A percentile compares a stretch with the other conserved stretches of the same genome.
These are phyloP conservation scores for Goniozus legneri DNA, from an alignment of 1,140 invertebrate genomes.

Conservation along the genomic window DNA sequence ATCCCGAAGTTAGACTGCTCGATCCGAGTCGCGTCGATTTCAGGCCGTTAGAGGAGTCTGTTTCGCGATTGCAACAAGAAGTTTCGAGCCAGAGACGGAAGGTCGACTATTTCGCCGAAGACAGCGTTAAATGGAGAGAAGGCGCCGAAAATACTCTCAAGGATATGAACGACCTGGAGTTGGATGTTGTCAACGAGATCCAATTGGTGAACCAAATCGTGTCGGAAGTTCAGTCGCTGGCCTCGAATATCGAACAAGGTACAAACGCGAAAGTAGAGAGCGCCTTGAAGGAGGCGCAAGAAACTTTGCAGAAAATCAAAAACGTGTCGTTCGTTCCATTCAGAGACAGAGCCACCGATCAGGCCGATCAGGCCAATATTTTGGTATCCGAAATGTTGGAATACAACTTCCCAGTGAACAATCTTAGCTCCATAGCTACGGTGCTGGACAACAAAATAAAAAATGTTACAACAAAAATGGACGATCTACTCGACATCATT, in stretches of 20 bases:
- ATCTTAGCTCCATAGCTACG: slow-evolving; percentile 57
- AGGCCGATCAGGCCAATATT: slow-evolving; percentile 61
- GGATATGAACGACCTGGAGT: slow-evolving; percentile 56
- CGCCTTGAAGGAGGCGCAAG: slow-evolving; percentile 69
- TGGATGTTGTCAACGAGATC: slow-evolving; percentile 54
- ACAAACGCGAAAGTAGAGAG: slow-evolving; percentile 71
- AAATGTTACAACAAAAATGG: slow-evolving; percentile 64
- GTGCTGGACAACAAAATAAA: slow-evolving; percentile 59
- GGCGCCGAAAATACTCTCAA: slow-evolving; percentile 56
- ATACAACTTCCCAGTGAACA: slow-evolving; percentile 65
- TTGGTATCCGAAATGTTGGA: slow-evolving; percentile 65
- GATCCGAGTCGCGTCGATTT: slow-evolving; percentile 66
- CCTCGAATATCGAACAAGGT: slow-evolving; percentile 64
- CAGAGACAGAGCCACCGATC: slow-evolving; percentile 55
- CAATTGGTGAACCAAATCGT: slow-evolving; percentile 60
- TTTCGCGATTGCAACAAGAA: slow-evolving; percentile 59
- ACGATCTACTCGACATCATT: slow-evolving; percentile 70
- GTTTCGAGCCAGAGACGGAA: slow-evolving; percentile 59
- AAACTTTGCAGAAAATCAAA: slow-evolving; percentile 66
- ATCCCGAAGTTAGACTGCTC: slow-evolving; percentile 63
- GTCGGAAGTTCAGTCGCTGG: slow-evolving; percentile 63
- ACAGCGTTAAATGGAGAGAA: slow-evolving; percentile 53
- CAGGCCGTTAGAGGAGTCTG: slow-evolving; percentile 56
- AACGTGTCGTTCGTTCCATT: slow-evolving; percentile 55
- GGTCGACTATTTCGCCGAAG: slow-evolving; percentile 51